Percentiles rank a stretch among this genome's conserved stretches.
These are phyloP conservation scores for Periophthalmus modestus DNA, from an alignment of 2,113 vertebrate genomes.

Conservation along the genomic window DNA sequence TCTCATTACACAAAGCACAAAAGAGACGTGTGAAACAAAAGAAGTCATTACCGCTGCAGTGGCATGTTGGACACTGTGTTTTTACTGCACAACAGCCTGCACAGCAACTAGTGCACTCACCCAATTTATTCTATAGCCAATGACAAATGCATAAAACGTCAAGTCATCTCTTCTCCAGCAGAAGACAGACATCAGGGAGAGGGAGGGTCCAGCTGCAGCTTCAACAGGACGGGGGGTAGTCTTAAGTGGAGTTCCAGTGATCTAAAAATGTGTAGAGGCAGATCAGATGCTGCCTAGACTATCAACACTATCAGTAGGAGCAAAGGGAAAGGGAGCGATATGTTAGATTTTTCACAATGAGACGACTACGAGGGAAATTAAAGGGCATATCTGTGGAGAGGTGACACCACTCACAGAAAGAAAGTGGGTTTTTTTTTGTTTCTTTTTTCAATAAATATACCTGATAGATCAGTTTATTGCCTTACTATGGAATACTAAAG, in stretches of 20 bases:
- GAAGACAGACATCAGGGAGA: slow-evolving; percentile 28
- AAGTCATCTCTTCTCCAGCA: slow-evolving; percentile 57
- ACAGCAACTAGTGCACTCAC: slow-evolving; percentile 22
- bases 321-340: neutral
- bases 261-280: neutral
- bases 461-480: too few relatives aligned
- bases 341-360: too few relatives aligned
- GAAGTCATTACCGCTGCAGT: slow-evolving; percentile 30
- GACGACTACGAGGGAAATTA: too few relatives aligned
- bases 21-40: slow-evolving; percentile 1
- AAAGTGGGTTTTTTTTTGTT: too few relatives aligned
- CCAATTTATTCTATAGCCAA: slow-evolving; percentile 55
- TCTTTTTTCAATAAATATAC: too few relatives aligned
- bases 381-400: too few relatives aligned
- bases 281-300: neutral
- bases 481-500: too few relatives aligned
- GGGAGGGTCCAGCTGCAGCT: slow-evolving; percentile 19
- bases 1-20: slow-evolving; percentile 21
- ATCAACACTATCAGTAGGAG: too few relatives aligned
- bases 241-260: neutral
- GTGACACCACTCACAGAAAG: too few relatives aligned
- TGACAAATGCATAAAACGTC: slow-evolving; percentile 56
- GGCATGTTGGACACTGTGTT: slow-evolving; percentile 44
- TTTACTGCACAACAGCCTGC: slow-evolving; percentile 49
- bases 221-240: neutral